Evolutionary conservation across 2,888 invertebrate species (phyloP).

Genomic region (Drosophila tanythrix): DNA sequence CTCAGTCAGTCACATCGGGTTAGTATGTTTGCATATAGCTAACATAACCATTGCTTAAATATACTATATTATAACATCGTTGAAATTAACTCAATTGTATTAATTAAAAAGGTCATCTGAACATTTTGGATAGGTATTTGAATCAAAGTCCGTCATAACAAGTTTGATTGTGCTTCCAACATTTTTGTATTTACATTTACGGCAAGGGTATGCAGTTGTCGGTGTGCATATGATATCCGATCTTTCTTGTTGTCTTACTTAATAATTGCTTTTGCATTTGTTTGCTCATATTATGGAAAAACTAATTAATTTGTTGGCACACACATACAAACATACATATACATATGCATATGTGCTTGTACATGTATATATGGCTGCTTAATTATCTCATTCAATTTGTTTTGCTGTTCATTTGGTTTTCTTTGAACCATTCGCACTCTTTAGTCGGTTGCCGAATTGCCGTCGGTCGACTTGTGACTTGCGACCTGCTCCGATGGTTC

Average conservation of each 20-base stretch:
- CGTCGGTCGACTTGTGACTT: slow-evolving; percentile 10
- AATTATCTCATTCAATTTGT: slow-evolving; percentile 36
- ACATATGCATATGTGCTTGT: background rate
- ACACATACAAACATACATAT: background rate
- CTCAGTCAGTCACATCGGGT: background rate
- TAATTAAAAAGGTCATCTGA: background rate
- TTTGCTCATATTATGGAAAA: slow-evolving; percentile 40
- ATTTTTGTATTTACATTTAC: background rate
- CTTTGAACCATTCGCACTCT: slow-evolving; percentile 10
- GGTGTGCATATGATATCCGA: background rate
- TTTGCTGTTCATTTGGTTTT: slow-evolving; percentile 11
- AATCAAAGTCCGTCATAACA: background rate
- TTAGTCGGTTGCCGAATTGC: slow-evolving; percentile 18
- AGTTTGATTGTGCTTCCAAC: background rate
- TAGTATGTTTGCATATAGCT: background rate
- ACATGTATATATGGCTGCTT: slow-evolving; percentile 16
- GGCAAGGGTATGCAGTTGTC: background rate
- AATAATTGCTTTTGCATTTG: slow-evolving; percentile 45
- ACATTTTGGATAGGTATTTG: background rate
- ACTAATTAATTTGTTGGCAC: slow-evolving; percentile 39
- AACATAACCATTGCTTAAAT: background rate
- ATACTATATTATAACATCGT: background rate
- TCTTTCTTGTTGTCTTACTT: slow-evolving; percentile 14
- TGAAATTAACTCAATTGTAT: background rate
- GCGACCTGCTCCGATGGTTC: background rate